Base-by-base conservation (phyloP, 2,113 vertebrate species). In the Physeter macrocephalus region DNA sequence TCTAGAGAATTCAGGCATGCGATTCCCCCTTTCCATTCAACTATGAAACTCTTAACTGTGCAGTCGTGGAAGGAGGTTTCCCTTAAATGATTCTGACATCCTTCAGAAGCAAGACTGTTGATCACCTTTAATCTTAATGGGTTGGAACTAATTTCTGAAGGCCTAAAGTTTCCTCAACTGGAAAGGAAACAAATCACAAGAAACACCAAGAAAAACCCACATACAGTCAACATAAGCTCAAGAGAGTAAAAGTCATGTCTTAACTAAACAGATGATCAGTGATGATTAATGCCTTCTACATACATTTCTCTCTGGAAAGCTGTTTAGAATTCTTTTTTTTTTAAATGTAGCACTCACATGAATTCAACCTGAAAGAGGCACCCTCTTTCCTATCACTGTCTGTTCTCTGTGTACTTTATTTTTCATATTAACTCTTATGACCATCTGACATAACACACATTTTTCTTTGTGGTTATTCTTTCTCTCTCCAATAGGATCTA, bases 111-210 rank as follows among this genome's bases (percentile, higher is more conserved):
- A 88, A 93, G 83, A 88, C 29, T 80, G 90, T 93, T 95, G 92
- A 94, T 95, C 89, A 97, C 78, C 83, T 96, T 91, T 95, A 90
- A 81, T 97, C 69, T 94, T 97, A 97, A 97, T 97, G 91, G 92
- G 67, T 77, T 97, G 92, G 93, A 97, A 96, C 94, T 97, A 97
- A 97, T 96, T 97, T 95, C 83, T 82, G 59, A 97, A 90, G 86
- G 90, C 92, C 83, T 31, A 71, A 80, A 71, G 46, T 93, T 94
- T 90, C 82, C 88, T 97, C 92, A 97, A 11, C 69, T 95, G 92
- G 78, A 97, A 97, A 97, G 82, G 90, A 97, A 97, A 96, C 96
- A 98, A 95, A 97, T 95, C 25, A 93, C 54, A 92, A 80, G 88
- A 87, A 97, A 93, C 89, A 97, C 43, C 83, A 95, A 94, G 72